A percentile compares a stretch with the other conserved stretches of the same genome.
Evolutionary conservation across 2,113 vertebrate species (phyloP).

Genomic region (Caloenas nicobarica): DNA sequence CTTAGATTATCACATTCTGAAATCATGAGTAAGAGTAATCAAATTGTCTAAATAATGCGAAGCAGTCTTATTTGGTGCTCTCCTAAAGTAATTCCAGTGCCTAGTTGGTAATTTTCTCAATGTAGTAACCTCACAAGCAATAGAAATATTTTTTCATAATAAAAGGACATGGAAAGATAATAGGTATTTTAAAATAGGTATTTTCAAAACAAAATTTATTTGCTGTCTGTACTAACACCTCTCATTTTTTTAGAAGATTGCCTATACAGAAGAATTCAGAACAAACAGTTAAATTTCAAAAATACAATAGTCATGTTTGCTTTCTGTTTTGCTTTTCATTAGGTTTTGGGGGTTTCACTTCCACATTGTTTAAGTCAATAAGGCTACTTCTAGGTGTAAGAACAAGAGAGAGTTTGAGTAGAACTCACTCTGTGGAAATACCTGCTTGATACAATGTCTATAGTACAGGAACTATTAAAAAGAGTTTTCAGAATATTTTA

Average conservation of each 20-base stretch:
- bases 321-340: background rate
- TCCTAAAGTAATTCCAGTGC: constrained; percentile 53
- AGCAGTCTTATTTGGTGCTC: constrained; percentile 31
- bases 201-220: background rate
- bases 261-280: background rate
- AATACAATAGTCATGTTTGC: background rate
- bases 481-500: background rate
- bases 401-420: background rate
- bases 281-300: background rate
- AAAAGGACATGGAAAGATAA: constrained; percentile 24
- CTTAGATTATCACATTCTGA: constrained; percentile 48
- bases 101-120: constrained; percentile 51
- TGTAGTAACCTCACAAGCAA: background rate
- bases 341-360: background rate
- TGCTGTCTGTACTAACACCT: background rate
- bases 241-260: constrained; percentile 30
- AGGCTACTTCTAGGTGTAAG: background rate
- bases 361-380: background rate
- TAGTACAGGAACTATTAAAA: background rate
- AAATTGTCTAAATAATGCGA: constrained; percentile 65
- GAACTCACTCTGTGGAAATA: background rate
- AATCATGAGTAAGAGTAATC: constrained; percentile 59
- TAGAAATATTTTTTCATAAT: constrained; percentile 8
- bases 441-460: background rate
- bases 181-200: background rate